phyloP scores from a whole-genome alignment of 2,888 invertebrate species.

The Oeneis ivallda region DNA sequence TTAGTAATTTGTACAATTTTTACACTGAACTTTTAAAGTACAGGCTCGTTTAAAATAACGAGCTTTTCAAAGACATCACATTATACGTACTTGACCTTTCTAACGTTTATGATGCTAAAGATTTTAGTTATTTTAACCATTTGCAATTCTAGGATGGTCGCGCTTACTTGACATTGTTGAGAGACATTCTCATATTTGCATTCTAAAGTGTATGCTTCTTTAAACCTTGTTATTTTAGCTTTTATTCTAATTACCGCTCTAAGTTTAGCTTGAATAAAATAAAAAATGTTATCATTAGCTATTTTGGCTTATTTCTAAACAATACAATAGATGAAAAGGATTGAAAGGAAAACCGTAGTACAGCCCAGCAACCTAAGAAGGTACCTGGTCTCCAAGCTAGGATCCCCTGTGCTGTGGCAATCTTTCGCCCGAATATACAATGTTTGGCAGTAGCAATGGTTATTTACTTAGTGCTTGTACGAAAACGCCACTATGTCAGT shows the following conservation, averaged over 20 bases:
- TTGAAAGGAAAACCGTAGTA: too few relatives aligned
- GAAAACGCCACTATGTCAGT: too few relatives aligned
- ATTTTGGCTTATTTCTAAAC: too few relatives aligned
- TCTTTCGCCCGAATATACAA: too few relatives aligned
- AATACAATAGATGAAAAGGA: too few relatives aligned
- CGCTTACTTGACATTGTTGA: slow-evolving; percentile 27
- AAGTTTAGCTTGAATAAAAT: background rate
- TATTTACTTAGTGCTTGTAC: too few relatives aligned
- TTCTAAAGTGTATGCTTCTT: slow-evolving; percentile 15
- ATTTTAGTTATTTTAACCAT: slow-evolving; percentile 22
- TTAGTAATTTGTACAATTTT: slow-evolving; percentile 1
- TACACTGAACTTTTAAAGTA: background rate
- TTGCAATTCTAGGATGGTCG: slow-evolving; percentile 23
- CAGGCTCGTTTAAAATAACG: slow-evolving; percentile 19
- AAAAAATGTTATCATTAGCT: background rate
- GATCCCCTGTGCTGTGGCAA: too few relatives aligned
- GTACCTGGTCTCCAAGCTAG: too few relatives aligned
- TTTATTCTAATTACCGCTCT: background rate
- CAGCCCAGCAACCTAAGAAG: too few relatives aligned
- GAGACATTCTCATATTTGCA: slow-evolving; percentile 24
- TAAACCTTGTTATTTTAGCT: background rate
- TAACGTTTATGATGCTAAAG: slow-evolving; percentile 23
- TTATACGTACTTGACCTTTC: slow-evolving; percentile 34
- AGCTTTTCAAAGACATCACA: slow-evolving; percentile 27
- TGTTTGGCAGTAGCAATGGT: too few relatives aligned